Conservation (phyloP, 2,113 vertebrate species). For the Casuarius casuarius region DNA sequence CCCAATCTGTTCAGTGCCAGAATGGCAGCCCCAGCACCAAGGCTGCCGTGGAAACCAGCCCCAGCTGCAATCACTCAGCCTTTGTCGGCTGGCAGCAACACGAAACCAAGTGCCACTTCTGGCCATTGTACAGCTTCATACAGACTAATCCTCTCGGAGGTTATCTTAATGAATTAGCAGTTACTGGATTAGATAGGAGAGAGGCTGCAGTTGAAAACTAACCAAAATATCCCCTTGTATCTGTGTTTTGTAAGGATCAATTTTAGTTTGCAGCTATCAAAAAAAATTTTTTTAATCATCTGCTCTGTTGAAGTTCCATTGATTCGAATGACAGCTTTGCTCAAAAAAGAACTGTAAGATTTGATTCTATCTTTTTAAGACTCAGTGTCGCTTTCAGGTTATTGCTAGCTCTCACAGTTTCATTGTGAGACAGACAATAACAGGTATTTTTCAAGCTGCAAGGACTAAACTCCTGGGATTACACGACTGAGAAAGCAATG, state of each 20-base stretch:
- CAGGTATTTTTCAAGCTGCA: slow-evolving; percentile 15
- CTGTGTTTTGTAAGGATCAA: not conserved
- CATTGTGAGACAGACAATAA: not conserved
- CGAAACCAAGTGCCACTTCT: slow-evolving; percentile 62
- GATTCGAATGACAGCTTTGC: not conserved
- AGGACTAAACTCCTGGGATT: not conserved
- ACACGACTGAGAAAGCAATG: not conserved
- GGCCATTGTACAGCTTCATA: slow-evolving; percentile 3
- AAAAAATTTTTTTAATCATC: not conserved
- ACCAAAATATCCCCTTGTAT: not conserved
- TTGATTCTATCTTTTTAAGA: not conserved
- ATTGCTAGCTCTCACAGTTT: not conserved
- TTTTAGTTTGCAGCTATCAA: not conserved
- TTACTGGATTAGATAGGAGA: slow-evolving; percentile 21
- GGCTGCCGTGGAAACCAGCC: slow-evolving; percentile 41
- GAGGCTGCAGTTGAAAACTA: slow-evolving; percentile 6
- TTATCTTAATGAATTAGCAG: slow-evolving; percentile 64
- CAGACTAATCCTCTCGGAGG: slow-evolving; percentile 29
- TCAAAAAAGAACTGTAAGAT: not conserved
- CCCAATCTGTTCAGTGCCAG: not conserved
- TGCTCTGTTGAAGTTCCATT: not conserved
- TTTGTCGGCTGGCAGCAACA: slow-evolving; percentile 25
- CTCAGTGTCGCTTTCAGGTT: not conserved
- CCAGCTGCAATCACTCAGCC: slow-evolving; percentile 26
- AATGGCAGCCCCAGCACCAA: not conserved